Conservation (phyloP, 92 coral and sea anemone species). For the Porites cylindrica region DNA sequence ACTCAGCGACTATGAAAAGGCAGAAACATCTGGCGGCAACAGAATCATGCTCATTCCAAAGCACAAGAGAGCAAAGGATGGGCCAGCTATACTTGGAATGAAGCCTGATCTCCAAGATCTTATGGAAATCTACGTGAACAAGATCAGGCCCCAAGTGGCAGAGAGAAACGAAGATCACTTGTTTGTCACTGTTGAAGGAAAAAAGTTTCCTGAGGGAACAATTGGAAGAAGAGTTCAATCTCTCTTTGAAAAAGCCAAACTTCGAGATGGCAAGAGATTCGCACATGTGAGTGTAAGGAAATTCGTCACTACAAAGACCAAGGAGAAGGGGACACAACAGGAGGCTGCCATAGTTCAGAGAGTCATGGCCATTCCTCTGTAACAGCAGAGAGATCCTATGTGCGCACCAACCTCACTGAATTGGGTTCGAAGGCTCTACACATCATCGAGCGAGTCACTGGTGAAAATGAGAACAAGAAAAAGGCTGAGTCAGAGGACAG, state of each 20-base stretch:
- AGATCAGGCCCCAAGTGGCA: not conserved
- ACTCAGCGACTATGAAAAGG: not conserved
- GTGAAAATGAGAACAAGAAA: too few relatives aligned
- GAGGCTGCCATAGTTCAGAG: not conserved
- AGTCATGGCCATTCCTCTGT: not conserved
- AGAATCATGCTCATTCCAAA: not conserved
- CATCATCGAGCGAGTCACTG: not conserved
- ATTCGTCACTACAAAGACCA: not conserved
- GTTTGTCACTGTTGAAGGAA: not conserved
- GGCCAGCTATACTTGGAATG: conserved; percentile 13
- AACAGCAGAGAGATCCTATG: not conserved
- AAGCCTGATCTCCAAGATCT: not conserved
- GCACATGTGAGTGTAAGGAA: not conserved
- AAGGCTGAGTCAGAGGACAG: too few relatives aligned
- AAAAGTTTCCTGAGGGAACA: not conserved
- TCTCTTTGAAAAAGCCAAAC: not conserved
- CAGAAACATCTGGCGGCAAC: too few relatives aligned
- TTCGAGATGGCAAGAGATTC: not conserved
- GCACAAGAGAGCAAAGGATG: conserved; percentile 24
- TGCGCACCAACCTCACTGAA: not conserved
- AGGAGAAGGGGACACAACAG: not conserved
- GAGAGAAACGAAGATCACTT: not conserved
- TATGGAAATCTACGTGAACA: not conserved
- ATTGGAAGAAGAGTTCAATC: not conserved
- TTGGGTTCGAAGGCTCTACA: not conserved